Evolutionary conservation across 2,797 vertebrate species (phyloP).

Genomic region (Vultur gryphus): DNA sequence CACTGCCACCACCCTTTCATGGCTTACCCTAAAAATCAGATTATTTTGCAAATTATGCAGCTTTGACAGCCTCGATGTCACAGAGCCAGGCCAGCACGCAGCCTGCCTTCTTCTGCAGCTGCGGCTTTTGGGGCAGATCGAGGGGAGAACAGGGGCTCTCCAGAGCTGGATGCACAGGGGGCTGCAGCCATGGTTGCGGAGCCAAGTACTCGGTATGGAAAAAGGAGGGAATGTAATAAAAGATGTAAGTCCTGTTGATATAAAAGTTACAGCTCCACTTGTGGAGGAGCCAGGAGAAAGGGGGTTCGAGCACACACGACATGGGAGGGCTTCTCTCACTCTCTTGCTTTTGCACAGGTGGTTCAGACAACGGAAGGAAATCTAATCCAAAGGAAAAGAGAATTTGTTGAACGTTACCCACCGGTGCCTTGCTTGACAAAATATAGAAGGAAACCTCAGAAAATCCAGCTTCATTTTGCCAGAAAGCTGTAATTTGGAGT

Average conservation of each 20-base stretch:
- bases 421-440: neutral
- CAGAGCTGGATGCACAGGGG: neutral
- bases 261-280: neutral
- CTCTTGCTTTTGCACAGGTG: neutral
- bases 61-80: neutral
- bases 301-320: rapidly evolving
- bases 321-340: neutral
- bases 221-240: neutral
- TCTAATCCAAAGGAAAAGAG: neutral
- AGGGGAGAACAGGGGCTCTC: neutral
- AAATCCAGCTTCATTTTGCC: neutral
- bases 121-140: neutral
- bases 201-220: neutral
- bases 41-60: neutral
- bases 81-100: neutral
- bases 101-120: neutral
- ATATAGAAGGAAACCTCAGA: neutral
- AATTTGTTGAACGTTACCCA: neutral
- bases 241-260: neutral
- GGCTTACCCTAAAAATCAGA: neutral
- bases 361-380: neutral
- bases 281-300: neutral
- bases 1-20: neutral
- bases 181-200: neutral
- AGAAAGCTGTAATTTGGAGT: neutral